Evolutionary conservation across 1,140 invertebrate species (phyloP), one percentile per base, ranked within the genome.

Genomic region (Saccostrea cuccullata): DNA sequence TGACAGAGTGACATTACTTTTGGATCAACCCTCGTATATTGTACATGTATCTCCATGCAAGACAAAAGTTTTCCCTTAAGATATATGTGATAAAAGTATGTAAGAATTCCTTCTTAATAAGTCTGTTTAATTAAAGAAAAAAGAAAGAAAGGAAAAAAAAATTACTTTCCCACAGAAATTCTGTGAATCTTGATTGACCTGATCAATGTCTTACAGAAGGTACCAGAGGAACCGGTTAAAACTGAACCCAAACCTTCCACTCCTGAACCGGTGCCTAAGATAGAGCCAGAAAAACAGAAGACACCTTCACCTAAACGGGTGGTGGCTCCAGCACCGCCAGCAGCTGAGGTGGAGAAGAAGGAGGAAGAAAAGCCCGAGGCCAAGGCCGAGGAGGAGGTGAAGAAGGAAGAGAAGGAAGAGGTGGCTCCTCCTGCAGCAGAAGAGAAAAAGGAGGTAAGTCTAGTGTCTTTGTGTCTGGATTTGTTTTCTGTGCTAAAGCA

Each of bases 251-350:
- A 84, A 56, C 70, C 58, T 8, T 70, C 58, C 12, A 73, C 60
- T 77, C 58, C 67, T 9, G 60, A 87, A 67, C 40, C 47, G n/a
- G 47, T 23, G 67, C 30, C 86, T 4, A 82, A 77, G 15, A 64
- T 64, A 12, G 84, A 85, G 73, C 67, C 60, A 82, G 82, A 89
- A 40, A 64, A 87, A 55, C 88, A 91, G 23, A 89, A 88, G 55
- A 87, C 89, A 15, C 64, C 89, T 55, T 83, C 88, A 40, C 89
- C 89, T 15, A 86, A 89, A 82, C 82, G 86, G 55, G 89, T 82
- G 23, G 26, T 77, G 9, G 67, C 82, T 13, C 86, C 86, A 55
- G n/a, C 47, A 17, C 82, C 82, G 2, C 82, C 82, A n/a, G 20
- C 40, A 30, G 82, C 30, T 55, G 82, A 15, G 15, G 82, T 23